Percentiles rank a stretch among this genome's conserved stretches.
These are phyloP conservation scores for Geotrupes spiniger DNA, from an alignment of 2,888 invertebrate genomes.

Conservation along the genomic window DNA sequence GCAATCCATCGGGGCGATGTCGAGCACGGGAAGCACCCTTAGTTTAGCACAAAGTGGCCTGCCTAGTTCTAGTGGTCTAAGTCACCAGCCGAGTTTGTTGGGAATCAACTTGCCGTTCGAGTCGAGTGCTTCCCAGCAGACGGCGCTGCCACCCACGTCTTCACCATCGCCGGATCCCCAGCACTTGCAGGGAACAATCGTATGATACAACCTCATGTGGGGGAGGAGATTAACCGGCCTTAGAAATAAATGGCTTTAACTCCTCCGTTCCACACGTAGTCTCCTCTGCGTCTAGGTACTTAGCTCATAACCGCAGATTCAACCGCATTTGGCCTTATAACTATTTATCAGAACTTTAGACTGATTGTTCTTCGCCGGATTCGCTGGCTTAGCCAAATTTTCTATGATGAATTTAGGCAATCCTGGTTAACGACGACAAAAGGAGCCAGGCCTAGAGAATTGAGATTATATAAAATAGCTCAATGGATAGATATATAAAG, in stretches of 20 bases:
- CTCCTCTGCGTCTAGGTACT: constrained; percentile 14
- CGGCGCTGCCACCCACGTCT: constrained; percentile 50
- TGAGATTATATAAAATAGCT: constrained; percentile 28
- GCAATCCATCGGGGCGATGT: constrained; percentile 35
- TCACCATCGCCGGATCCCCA: constrained; percentile 59
- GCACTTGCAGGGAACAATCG: constrained; percentile 85
- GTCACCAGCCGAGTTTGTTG: constrained; percentile 36
- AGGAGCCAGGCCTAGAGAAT: constrained; percentile 23
- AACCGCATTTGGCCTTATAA: constrained; percentile 48
- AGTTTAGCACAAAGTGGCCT: constrained; percentile 42
- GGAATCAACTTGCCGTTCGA: constrained; percentile 43
- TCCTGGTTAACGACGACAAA: constrained; percentile 20
- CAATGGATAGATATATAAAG: constrained; percentile 31
- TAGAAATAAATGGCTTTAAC: constrained; percentile 71
- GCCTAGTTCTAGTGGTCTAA: constrained; percentile 35
- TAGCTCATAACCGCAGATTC: constrained; percentile 31
- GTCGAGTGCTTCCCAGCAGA: constrained; percentile 52
- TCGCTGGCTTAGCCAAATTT: constrained; percentile 40
- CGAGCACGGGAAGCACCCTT: constrained; percentile 46
- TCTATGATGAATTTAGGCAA: constrained; percentile 25
- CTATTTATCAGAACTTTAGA: constrained; percentile 43
- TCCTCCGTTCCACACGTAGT: constrained; percentile 50
- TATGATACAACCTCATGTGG: constrained; percentile 95
- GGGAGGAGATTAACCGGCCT: constrained; percentile 82
- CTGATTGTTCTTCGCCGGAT: constrained; percentile 38